Conservation (phyloP, 92 coral and sea anemone species). For the Siderastrea radians region DNA sequence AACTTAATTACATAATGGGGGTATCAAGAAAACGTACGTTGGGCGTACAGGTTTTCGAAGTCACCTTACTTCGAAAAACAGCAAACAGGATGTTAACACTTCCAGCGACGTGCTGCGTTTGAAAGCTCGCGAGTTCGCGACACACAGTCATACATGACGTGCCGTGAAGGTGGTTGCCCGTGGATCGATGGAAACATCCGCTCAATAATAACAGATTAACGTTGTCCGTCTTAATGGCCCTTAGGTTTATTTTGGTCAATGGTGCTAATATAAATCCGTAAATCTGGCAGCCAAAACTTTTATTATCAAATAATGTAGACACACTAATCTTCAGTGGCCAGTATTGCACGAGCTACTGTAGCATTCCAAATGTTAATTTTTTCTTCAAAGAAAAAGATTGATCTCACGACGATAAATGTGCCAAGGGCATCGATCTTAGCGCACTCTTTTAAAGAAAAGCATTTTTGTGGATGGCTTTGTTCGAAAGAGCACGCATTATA, state of each 20-base stretch:
- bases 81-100: neutral
- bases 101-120: neutral
- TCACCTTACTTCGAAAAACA: conserved; percentile 4
- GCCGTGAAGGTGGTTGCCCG: conserved; percentile 29
- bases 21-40: conserved; percentile 6
- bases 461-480: neutral
- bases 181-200: conserved; percentile 23
- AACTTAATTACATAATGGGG: conserved; percentile 40
- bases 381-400: neutral
- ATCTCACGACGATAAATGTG: neutral
- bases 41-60: neutral
- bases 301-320: conserved; percentile 7
- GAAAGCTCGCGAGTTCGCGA: conserved; percentile 28
- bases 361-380: neutral
- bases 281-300: conserved; percentile 7
- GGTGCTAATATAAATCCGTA: conserved; percentile 26
- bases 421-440: neutral
- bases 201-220: conserved; percentile 36
- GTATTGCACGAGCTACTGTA: neutral
- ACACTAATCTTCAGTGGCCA: neutral
- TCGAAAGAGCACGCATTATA: neutral
- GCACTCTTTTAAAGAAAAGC: neutral
- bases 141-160: neutral
- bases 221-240: conserved; percentile 17
- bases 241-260: conserved; percentile 22